Conservation (phyloP, 2,113 vertebrate genomes). For the Apteryx owenii region DNA sequence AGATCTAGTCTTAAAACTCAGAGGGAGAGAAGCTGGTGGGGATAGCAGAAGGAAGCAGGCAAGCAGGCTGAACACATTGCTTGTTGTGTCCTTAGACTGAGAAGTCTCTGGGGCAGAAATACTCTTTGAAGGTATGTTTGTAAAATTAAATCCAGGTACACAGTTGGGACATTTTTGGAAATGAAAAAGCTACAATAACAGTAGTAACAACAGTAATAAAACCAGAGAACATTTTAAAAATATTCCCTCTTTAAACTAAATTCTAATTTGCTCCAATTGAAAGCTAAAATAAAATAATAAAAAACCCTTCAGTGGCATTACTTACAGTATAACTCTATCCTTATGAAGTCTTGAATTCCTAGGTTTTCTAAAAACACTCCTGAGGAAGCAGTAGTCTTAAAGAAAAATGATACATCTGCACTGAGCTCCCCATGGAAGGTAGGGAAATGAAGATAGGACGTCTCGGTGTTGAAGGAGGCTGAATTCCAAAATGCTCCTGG, state of each 20-base stretch:
- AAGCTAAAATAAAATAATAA: background rate
- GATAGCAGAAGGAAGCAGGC: background rate
- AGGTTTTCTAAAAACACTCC: constrained; percentile 97
- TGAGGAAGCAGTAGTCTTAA: constrained; percentile 92
- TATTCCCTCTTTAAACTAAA: background rate
- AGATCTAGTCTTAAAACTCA: background rate
- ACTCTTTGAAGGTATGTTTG: background rate
- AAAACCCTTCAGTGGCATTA: background rate
- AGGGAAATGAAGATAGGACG: constrained; percentile 95
- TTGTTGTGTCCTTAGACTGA: background rate
- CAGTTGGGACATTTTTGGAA: background rate
- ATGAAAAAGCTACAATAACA: background rate
- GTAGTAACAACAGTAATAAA: background rate
- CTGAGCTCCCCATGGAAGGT: constrained; percentile 96
- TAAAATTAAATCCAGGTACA: background rate
- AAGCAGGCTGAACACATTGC: background rate
- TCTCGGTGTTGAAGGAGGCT: constrained; percentile 92
- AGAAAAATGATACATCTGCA: constrained; percentile 94
- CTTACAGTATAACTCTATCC: constrained; percentile 94
- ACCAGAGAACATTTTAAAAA: background rate
- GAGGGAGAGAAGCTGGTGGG: background rate
- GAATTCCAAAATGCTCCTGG: constrained; percentile 95
- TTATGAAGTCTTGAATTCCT: constrained; percentile 96
- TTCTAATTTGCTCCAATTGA: background rate
- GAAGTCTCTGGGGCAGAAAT: background rate